These are phyloP conservation scores for Sparidentex hasta DNA, from an alignment of 2,797 vertebrate genomes.

Conservation along the genomic window DNA sequence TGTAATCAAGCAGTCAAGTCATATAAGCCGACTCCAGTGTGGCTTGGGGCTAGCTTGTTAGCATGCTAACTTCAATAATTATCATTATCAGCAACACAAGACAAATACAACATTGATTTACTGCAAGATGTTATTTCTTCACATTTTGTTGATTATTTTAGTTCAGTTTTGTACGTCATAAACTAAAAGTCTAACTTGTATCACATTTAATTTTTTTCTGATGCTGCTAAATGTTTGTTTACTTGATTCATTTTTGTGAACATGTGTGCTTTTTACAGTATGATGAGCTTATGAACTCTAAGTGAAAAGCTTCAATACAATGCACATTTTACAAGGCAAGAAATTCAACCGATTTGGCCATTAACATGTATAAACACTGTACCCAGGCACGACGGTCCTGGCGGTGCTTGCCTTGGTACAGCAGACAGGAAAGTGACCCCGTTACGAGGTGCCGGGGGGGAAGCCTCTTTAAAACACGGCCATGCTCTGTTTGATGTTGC, in stretches of 20 bases:
- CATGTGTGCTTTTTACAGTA: background rate
- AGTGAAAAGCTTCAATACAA: background rate
- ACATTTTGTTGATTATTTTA: too few relatives aligned
- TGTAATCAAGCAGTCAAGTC: too few relatives aligned
- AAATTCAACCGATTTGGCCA: background rate
- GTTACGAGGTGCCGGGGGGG: conserved; percentile 22
- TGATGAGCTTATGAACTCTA: background rate
- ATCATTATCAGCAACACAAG: too few relatives aligned
- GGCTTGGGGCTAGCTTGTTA: too few relatives aligned
- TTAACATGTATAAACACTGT: background rate
- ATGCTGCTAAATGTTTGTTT: conserved; percentile 1
- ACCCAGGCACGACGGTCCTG: conserved; percentile 3
- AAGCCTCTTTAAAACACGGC: conserved; percentile 51
- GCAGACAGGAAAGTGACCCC: background rate
- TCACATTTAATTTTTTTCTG: background rate
- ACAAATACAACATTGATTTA: too few relatives aligned
- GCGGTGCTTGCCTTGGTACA: background rate
- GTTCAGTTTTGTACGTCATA: too few relatives aligned
- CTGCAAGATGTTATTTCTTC: too few relatives aligned
- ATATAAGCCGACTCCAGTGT: too few relatives aligned
- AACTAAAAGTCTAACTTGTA: too few relatives aligned
- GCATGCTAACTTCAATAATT: too few relatives aligned
- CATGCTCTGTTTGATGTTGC: conserved; percentile 64
- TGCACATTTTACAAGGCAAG: background rate
- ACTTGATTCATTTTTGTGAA: background rate